Evolutionary conservation across 2,888 invertebrate species (phyloP).

Genomic region (Formica aserva): DNA sequence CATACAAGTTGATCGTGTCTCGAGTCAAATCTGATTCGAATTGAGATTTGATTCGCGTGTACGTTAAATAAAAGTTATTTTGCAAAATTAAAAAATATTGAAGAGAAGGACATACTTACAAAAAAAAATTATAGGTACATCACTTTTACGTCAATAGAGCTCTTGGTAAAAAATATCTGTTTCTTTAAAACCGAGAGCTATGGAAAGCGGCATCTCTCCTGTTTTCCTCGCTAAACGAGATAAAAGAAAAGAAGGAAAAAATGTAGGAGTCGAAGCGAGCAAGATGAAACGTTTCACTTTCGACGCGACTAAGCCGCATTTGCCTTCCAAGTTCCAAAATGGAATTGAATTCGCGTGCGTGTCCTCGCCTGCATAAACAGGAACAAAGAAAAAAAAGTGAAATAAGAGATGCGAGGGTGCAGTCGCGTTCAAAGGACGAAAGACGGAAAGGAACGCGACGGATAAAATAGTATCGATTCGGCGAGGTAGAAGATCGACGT

Average conservation of each 20-base stretch:
- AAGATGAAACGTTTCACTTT: constrained; percentile 50
- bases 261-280: not conserved
- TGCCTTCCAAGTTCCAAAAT: constrained; percentile 63
- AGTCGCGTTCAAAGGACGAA: constrained; percentile 64
- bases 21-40: not conserved
- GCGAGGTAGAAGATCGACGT: constrained; percentile 7
- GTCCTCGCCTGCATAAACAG: constrained; percentile 74
- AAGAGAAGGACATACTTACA: not conserved
- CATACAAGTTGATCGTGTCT: not conserved
- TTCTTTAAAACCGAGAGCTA: constrained; percentile 1
- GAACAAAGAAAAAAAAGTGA: constrained; percentile 27
- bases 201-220: not conserved
- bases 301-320: constrained; percentile 62
- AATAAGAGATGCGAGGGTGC: constrained; percentile 23
- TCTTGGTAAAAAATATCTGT: not conserved
- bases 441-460: constrained; percentile 62
- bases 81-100: not conserved
- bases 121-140: not conserved
- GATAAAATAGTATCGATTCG: constrained; percentile 74
- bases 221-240: not conserved
- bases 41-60: not conserved
- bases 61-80: not conserved
- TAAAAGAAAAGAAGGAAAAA: constrained; percentile 4
- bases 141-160: not conserved
- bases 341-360: constrained; percentile 75